Percentiles rank a stretch among this genome's conserved stretches.
Conservation (phyloP, 2,113 vertebrate genomes). For the Silurus glanis region DNA sequence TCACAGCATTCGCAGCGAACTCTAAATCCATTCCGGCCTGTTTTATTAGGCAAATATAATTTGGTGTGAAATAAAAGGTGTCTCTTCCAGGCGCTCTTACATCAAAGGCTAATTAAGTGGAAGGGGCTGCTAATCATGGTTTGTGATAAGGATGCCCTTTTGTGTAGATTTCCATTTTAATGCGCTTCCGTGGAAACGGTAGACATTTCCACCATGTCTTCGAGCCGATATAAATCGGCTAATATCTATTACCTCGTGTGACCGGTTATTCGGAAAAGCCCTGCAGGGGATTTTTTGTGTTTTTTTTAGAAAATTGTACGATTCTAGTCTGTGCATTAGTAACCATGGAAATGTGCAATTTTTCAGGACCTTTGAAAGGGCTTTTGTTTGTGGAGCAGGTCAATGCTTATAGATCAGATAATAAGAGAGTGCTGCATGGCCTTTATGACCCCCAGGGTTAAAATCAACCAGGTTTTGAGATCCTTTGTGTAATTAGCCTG, state of each 20-base stretch:
- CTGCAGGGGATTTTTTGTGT: neutral
- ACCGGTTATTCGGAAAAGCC: neutral
- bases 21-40: conserved; percentile 8
- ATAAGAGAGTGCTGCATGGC: neutral
- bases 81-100: conserved; percentile 45
- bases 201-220: neutral
- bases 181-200: conserved; percentile 1
- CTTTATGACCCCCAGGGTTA: neutral
- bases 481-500: neutral
- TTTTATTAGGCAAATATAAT: conserved; percentile 48
- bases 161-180: conserved; percentile 47
- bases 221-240: conserved; percentile 4
- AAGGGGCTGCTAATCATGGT: conserved; percentile 36
- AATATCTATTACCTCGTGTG: conserved; percentile 30
- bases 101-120: conserved; percentile 46
- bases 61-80: conserved; percentile 64
- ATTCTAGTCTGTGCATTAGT: conserved; percentile 19
- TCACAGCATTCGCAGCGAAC: neutral
- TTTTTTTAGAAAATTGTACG: neutral
- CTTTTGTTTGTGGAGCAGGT: conserved; percentile 31
- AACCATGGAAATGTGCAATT: conserved; percentile 25
- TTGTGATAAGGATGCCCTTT: conserved; percentile 20
- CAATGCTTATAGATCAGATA: neutral
- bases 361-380: neutral
- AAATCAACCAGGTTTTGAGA: neutral